Percentiles rank a stretch among this genome's conserved stretches.
Evolutionary conservation across 2,797 vertebrate genomes (phyloP).

Genomic region (Dryobates pubescens): DNA sequence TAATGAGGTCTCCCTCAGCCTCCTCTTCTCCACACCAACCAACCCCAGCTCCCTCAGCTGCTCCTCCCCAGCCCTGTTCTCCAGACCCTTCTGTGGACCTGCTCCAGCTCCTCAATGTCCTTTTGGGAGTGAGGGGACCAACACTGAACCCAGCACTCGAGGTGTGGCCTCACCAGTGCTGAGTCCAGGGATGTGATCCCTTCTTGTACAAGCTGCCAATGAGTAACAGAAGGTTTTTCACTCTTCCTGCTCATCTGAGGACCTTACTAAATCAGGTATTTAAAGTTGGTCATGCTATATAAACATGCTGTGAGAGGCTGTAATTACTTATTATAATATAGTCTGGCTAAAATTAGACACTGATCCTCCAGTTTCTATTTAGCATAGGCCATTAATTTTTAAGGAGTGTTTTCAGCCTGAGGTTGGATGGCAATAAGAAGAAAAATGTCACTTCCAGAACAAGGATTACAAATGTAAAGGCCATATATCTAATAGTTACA

Average conservation of each 20-base stretch:
- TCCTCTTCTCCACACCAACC: too few relatives aligned
- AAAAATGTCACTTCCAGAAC: slow-evolving; percentile 33
- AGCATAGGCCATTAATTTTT: slow-evolving; percentile 43
- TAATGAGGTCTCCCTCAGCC: too few relatives aligned
- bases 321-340: slow-evolving; percentile 59
- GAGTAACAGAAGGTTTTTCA: not conserved
- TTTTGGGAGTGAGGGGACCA: too few relatives aligned
- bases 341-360: slow-evolving; percentile 47
- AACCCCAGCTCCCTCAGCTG: too few relatives aligned
- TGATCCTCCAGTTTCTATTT: slow-evolving; percentile 38
- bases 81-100: too few relatives aligned
- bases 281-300: slow-evolving; percentile 65
- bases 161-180: too few relatives aligned
- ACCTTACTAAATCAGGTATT: slow-evolving; percentile 56
- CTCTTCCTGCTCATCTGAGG: slow-evolving; percentile 19
- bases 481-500: not conserved
- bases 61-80: too few relatives aligned
- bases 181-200: not conserved
- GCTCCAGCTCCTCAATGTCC: too few relatives aligned
- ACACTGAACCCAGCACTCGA: too few relatives aligned
- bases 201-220: not conserved
- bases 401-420: slow-evolving; percentile 34
- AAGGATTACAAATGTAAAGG: not conserved
- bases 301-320: slow-evolving; percentile 53
- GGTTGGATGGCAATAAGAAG: slow-evolving; percentile 1